A percentile compares a stretch with the other conserved stretches of the same genome.
Evolutionary conservation across 2,888 invertebrate genomes (phyloP).

Genomic region (Lamellibrachia satsuma): DNA sequence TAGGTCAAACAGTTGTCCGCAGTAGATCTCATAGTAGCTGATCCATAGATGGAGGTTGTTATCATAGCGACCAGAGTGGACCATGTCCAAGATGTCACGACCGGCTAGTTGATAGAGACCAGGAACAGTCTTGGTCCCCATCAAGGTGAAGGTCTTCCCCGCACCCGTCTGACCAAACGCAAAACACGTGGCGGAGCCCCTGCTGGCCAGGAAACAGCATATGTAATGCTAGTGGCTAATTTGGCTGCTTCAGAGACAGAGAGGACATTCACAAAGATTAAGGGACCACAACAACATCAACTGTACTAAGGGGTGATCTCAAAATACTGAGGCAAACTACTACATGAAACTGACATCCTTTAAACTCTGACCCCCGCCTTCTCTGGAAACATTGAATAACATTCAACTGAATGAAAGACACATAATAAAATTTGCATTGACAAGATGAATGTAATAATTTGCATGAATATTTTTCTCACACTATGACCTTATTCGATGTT

Average conservation of each 20-base stretch:
- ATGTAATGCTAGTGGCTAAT: neutral
- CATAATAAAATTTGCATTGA: neutral
- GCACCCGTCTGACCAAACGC: slow-evolving; percentile 65
- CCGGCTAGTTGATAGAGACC: slow-evolving; percentile 18
- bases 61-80: slow-evolving; percentile 14
- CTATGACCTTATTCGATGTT: neutral
- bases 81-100: neutral
- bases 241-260: neutral
- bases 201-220: neutral
- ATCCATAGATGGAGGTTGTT: slow-evolving; percentile 57
- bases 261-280: neutral
- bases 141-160: slow-evolving; percentile 64
- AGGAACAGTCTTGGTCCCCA: slow-evolving; percentile 51
- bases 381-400: too few species aligned
- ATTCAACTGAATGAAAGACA: neutral
- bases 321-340: too few species aligned
- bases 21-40: slow-evolving; percentile 65
- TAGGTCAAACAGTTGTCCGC: slow-evolving; percentile 64
- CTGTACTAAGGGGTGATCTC: too few species aligned
- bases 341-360: too few species aligned
- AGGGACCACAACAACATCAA: neutral
- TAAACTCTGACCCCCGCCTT: too few species aligned
- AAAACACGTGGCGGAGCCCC: slow-evolving; percentile 62
- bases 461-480: too few species aligned
- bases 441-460: neutral